A percentile compares a stretch with the other conserved stretches of the same genome.
Conservation (phyloP, 2,888 invertebrate genomes). For the Erpobdella octoculata region DNA sequence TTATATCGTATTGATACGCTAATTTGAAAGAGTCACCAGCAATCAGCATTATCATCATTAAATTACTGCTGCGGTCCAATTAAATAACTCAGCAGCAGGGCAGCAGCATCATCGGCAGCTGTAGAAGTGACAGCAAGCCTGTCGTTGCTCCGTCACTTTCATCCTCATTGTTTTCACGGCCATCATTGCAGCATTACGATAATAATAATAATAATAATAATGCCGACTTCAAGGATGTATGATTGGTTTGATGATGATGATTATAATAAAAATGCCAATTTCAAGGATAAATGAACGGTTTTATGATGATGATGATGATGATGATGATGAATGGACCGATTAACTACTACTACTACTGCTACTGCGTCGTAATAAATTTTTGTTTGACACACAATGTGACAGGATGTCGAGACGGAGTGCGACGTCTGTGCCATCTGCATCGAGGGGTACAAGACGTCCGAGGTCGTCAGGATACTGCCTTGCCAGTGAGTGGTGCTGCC, state of each 20-base stretch:
- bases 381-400: conserved; percentile 38
- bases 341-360: too few relatives aligned
- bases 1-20: too few relatives aligned
- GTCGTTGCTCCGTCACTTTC: too few relatives aligned
- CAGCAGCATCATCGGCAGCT: too few relatives aligned
- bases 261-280: not conserved
- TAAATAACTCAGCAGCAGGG: too few relatives aligned
- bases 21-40: too few relatives aligned
- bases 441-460: conserved; percentile 78
- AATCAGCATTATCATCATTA: too few relatives aligned
- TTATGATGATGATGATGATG: not conserved
- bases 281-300: too few relatives aligned
- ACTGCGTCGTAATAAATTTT: not conserved
- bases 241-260: not conserved
- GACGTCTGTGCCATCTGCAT: conserved; percentile 87
- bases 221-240: too few relatives aligned
- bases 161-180: not conserved
- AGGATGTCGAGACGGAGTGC: conserved; percentile 72
- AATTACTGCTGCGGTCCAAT: too few relatives aligned
- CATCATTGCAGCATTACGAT: not conserved
- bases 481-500: conserved; percentile 68
- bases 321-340: not conserved
- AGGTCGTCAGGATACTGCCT: conserved; percentile 77
- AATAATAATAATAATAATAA: not conserved
- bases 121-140: too few relatives aligned